phyloP scores from a whole-genome alignment of 2,797 vertebrate genomes.

The Pseudochaenichthys georgianus region DNA sequence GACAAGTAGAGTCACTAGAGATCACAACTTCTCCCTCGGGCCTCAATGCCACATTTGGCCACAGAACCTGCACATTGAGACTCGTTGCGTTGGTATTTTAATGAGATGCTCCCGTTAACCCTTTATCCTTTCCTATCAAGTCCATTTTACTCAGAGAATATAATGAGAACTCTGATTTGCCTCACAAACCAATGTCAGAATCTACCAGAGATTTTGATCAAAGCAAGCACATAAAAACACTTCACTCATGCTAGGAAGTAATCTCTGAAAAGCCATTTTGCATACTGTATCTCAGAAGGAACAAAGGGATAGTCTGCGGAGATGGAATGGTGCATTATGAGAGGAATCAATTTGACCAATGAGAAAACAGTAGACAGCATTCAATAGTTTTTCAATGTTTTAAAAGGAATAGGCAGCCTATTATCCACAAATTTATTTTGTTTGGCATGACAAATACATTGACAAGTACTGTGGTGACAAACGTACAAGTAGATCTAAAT shows the following conservation, averaged over 20 bases:
- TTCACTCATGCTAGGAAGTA: slow-evolving; percentile 39
- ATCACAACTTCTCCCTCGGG: slow-evolving; percentile 25
- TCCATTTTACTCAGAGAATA: slow-evolving; percentile 26
- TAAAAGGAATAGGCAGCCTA: slow-evolving; percentile 15
- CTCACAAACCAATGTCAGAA: slow-evolving; percentile 23
- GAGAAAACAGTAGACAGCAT: slow-evolving; percentile 41
- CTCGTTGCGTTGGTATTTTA: slow-evolving; percentile 59
- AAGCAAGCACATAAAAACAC: slow-evolving; percentile 40
- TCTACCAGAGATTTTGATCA: slow-evolving; percentile 33
- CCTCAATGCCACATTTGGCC: slow-evolving; percentile 35
- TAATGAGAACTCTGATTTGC: slow-evolving; percentile 4
- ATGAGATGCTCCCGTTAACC: slow-evolving; percentile 44
- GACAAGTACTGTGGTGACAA: neutral
- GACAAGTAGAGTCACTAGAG: slow-evolving; percentile 17
- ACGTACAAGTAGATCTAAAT: slow-evolving; percentile 5
- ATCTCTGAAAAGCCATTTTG: slow-evolving; percentile 53
- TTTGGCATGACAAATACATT: slow-evolving; percentile 26
- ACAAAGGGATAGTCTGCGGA: slow-evolving; percentile 42
- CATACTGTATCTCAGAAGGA: slow-evolving; percentile 36
- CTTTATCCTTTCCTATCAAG: slow-evolving; percentile 35
- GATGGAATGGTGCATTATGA: slow-evolving; percentile 48
- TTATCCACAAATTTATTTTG: slow-evolving; percentile 42
- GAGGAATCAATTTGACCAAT: slow-evolving; percentile 50
- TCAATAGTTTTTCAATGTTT: slow-evolving; percentile 35
- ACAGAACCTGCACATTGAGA: slow-evolving; percentile 36